Conservation (phyloP, 2,888 invertebrate genomes). For the Oligia latruncula region DNA sequence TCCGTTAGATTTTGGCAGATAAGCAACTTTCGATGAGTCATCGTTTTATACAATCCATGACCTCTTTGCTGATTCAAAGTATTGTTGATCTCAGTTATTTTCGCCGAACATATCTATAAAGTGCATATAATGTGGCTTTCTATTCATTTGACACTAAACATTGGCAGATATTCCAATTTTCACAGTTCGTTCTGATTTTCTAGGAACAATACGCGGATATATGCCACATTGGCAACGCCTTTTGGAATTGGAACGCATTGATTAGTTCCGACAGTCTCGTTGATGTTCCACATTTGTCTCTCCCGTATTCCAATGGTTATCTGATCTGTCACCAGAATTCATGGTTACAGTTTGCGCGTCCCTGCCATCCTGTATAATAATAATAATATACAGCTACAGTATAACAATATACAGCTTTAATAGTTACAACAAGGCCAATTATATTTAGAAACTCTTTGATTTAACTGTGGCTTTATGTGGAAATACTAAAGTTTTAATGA, state of each 20-base stretch:
- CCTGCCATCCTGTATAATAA: no score
- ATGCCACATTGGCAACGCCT: slow-evolving; percentile 38
- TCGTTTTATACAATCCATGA: slow-evolving; percentile 45
- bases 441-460: neutral
- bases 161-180: slow-evolving; percentile 38
- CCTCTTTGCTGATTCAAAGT: slow-evolving; percentile 39
- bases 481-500: neutral
- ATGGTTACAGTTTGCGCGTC: no score
- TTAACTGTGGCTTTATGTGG: neutral
- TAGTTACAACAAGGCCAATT: neutral
- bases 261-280: slow-evolving; percentile 43
- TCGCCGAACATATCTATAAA: slow-evolving; percentile 30
- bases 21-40: slow-evolving; percentile 54
- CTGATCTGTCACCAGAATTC: neutral
- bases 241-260: slow-evolving; percentile 51
- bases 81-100: slow-evolving; percentile 41
- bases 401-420: neutral
- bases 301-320: neutral
- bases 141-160: slow-evolving; percentile 41
- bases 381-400: no score
- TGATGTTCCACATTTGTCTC: slow-evolving; percentile 28
- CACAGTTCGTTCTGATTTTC: slow-evolving; percentile 36
- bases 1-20: slow-evolving; percentile 32
- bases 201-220: slow-evolving; percentile 55
- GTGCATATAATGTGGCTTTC: slow-evolving; percentile 27